Conservation (phyloP, 2,113 vertebrate genomes). For the Mungos mungo region DNA sequence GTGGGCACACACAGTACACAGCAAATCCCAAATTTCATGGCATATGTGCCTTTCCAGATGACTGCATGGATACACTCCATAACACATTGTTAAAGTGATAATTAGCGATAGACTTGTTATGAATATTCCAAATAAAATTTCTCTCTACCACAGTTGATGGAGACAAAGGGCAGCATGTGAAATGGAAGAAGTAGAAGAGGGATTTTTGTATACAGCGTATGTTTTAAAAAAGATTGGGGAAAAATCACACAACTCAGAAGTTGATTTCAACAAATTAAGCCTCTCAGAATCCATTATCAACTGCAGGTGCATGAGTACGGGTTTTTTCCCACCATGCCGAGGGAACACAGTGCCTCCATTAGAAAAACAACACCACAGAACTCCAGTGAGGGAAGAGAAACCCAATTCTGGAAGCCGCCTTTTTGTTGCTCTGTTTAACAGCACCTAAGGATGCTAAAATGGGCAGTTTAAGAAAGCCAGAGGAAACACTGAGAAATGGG, state of each 20-base stretch:
- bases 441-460: background rate
- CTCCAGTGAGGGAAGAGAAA: background rate
- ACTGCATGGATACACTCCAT: slow-evolving; percentile 63
- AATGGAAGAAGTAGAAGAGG: slow-evolving; percentile 53
- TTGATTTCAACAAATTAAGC: background rate
- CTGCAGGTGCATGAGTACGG: rapidly evolving
- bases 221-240: background rate
- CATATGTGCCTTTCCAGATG: slow-evolving; percentile 60
- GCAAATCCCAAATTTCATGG: slow-evolving; percentile 52
- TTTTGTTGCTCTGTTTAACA: background rate
- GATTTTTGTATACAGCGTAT: background rate
- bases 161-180: slow-evolving; percentile 71
- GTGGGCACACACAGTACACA: background rate
- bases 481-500: background rate
- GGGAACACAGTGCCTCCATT: background rate
- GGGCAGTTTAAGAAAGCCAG: background rate
- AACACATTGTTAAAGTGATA: slow-evolving; percentile 75
- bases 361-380: background rate
- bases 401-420: background rate
- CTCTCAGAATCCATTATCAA: background rate
- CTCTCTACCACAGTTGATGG: slow-evolving; percentile 68
- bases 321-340: background rate
- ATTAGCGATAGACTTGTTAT: slow-evolving; percentile 75
- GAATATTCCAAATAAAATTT: slow-evolving; percentile 77
- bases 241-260: background rate